Evolutionary conservation across 2,113 vertebrate genomes (phyloP), one percentile per base, ranked within the genome.

Genomic region (Numida meleagris): DNA sequence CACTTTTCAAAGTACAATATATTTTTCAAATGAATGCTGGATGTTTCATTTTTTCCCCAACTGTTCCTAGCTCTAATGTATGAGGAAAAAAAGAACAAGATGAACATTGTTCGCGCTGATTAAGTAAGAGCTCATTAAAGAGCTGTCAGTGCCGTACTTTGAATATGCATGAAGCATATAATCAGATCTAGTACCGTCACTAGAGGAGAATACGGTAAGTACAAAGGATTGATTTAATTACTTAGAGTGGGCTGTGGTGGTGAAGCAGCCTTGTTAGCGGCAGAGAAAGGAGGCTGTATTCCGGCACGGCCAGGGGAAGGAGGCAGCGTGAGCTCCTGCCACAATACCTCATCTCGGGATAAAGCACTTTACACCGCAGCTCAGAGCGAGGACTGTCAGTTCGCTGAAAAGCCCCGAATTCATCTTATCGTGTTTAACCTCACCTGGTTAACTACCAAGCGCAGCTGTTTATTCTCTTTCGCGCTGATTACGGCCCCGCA

Each of bases 201-300:
- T 97, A 97, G 98, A 98, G 98, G 98, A 98, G 98, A 99, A 98
- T 97, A 98, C 97, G 97, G 98, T 98, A 98, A 98, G 98, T 98
- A 98, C 98, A 99, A 99, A 99, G 98, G 98, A 98, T 98, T 99
- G 99, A 99, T 99, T 99, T 99, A 99, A 99, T 99, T 99, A 99
- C 98, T 98, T 98, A 98, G 98, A 99, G 99, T 98, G 98, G 98
- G 98, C 98, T 98, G 98, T 97, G 98, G 98, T 98, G 98, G 97
- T 97, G 97, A 98, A 98, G 98, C 98, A 96, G 98, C 98, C 98
- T 98, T 98, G 98, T 98, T 99, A 99, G 98, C 40, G 96, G 95
- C 96, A 96, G 98, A 98, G 98, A 98, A 98, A 98, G 97, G 97
- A 97, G 98, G 97, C 98, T 98, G 98, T 98, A 98, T 99, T 98